A percentile compares a stretch with the other conserved stretches of the same genome.
phyloP scores from a whole-genome alignment of 2,797 vertebrate genomes.

The Heteromormyrus szaboi region DNA sequence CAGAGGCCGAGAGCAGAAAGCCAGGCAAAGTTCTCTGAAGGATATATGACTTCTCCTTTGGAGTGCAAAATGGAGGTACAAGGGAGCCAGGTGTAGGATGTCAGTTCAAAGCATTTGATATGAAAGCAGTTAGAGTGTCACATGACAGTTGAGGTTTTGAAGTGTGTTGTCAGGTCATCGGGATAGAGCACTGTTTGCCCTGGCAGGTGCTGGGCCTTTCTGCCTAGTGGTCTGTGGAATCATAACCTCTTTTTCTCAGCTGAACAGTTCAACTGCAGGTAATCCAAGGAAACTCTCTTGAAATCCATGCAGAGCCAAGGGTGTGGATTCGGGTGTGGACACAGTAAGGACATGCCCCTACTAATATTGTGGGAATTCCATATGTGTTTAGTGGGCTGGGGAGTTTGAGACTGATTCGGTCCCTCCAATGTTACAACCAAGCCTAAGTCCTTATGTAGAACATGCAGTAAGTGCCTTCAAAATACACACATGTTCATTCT shows the following conservation, averaged over 20 bases:
- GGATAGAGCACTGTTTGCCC: neutral
- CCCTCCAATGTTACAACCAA: neutral
- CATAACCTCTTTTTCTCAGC: neutral
- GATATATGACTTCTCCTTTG: neutral
- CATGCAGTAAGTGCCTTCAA: neutral
- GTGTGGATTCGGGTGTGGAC: neutral
- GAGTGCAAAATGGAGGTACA: neutral
- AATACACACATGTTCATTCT: neutral
- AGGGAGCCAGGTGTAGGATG: neutral
- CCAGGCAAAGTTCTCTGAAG: neutral
- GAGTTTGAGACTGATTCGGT: neutral
- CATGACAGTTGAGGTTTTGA: neutral
- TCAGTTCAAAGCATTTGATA: slow-evolving; percentile 2
- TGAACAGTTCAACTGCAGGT: neutral
- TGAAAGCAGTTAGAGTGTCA: slow-evolving; percentile 6
- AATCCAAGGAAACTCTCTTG: neutral
- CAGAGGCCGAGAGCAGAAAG: neutral
- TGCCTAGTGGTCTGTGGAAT: neutral
- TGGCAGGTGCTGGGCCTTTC: neutral
- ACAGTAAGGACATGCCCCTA: neutral
- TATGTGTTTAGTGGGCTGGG: neutral
- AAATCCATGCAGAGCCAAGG: neutral
- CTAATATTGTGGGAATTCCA: neutral
- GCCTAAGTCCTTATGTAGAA: neutral
- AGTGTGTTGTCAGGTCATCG: neutral